These are phyloP conservation scores for Mythimna loreyi DNA, from an alignment of 2,888 invertebrate species.

Conservation along the genomic window DNA sequence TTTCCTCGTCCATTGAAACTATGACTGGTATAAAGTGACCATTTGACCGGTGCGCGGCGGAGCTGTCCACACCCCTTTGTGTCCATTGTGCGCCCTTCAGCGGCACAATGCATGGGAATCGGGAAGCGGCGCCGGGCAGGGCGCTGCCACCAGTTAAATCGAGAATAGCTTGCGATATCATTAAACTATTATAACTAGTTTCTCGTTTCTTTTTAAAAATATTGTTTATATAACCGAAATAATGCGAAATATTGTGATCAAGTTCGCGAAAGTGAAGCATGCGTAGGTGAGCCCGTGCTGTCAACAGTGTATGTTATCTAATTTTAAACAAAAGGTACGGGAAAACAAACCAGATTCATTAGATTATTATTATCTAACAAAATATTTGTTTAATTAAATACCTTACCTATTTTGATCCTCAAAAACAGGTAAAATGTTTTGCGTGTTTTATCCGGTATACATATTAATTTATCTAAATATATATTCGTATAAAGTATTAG, in stretches of 20 bases:
- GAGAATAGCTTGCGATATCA: slow-evolving; percentile 70
- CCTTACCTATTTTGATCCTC: slow-evolving; percentile 36
- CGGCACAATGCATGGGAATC: slow-evolving; percentile 87
- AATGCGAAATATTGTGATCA: not conserved
- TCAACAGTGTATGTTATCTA: slow-evolving; percentile 19
- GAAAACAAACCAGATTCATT: slow-evolving; percentile 29
- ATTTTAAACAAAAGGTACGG: slow-evolving; percentile 32
- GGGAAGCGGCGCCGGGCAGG: slow-evolving; percentile 83
- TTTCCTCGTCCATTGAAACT: slow-evolving; percentile 86
- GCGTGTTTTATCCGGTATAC: slow-evolving; percentile 12
- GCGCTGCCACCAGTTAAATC: slow-evolving; percentile 80
- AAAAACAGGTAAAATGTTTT: slow-evolving; percentile 53
- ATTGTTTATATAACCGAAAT: slow-evolving; percentile 17
- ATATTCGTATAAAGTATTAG: slow-evolving; percentile 5
- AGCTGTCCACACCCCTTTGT: slow-evolving; percentile 90
- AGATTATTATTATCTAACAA: slow-evolving; percentile 19
- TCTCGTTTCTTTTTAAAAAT: slow-evolving; percentile 20
- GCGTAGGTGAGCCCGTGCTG: not conserved
- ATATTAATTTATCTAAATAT: slow-evolving; percentile 16
- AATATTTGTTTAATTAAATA: slow-evolving; percentile 29
- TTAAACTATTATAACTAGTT: slow-evolving; percentile 56
- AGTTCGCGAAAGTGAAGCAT: not conserved
- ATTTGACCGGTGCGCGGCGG: slow-evolving; percentile 87
- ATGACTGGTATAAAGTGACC: slow-evolving; percentile 86
- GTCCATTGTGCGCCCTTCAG: slow-evolving; percentile 85